These are phyloP conservation scores for Enteromius mattozi DNA, from an alignment of 2,797 vertebrate species.

Conservation along the genomic window DNA sequence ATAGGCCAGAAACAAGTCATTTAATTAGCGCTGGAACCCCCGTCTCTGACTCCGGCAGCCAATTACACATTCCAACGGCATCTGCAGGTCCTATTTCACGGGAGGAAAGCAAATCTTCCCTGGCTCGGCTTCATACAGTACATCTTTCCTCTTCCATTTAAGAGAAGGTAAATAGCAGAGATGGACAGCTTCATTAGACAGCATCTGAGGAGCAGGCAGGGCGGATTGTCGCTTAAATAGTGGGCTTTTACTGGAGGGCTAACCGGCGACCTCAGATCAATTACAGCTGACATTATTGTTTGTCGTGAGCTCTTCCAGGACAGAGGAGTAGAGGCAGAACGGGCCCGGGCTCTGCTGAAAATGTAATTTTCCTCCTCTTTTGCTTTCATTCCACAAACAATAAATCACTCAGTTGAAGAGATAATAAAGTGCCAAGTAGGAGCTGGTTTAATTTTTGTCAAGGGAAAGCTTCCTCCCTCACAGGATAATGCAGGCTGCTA, in stretches of 20 bases:
- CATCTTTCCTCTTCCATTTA: conserved; percentile 84
- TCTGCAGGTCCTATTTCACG: conserved; percentile 83
- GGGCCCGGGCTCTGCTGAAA: conserved; percentile 79
- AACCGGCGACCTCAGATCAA: conserved; percentile 81
- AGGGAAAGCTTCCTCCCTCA: conserved; percentile 82
- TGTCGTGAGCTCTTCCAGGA: conserved; percentile 80
- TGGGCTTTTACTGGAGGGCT: conserved; percentile 84
- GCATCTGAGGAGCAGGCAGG: conserved; percentile 79
- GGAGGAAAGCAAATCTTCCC: conserved; percentile 79
- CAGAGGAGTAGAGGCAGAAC: conserved; percentile 74
- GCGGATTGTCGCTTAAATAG: conserved; percentile 88
- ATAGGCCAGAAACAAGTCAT: conserved; percentile 86
- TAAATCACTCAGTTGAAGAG: conserved; percentile 91
- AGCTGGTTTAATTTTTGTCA: conserved; percentile 88
- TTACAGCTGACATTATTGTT: conserved; percentile 84
- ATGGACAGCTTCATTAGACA: conserved; percentile 88
- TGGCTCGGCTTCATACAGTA: conserved; percentile 83
- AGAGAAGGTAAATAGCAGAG: conserved; percentile 87
- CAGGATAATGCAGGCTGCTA: conserved; percentile 57
- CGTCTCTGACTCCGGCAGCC: conserved; percentile 67
- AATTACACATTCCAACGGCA: conserved; percentile 85
- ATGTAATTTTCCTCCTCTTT: conserved; percentile 86
- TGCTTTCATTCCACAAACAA: conserved; percentile 86
- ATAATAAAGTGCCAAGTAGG: conserved; percentile 88
- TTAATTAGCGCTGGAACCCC: conserved; percentile 83